Base-by-base conservation (phyloP, 2,797 vertebrate species). In the Lutjanus argentimaculatus region DNA sequence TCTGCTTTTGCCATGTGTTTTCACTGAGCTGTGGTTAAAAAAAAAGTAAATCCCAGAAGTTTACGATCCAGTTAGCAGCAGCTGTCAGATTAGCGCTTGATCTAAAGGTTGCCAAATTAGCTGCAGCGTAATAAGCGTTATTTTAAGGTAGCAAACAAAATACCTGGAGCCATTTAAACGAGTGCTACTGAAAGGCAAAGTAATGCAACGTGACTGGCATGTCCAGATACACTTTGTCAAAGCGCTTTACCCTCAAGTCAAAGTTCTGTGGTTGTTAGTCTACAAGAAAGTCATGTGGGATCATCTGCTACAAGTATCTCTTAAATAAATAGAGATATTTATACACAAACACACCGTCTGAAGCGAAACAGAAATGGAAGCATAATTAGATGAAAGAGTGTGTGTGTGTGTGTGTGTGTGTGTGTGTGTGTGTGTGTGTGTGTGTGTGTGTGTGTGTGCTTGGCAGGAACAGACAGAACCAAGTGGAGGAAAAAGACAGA, bases 1-100 rank as follows among this genome's bases (percentile, higher is more conserved):
- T 62, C 36, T 71, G 43, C 36, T 56, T 58, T 72, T 59, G 57
- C 11, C 6, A 3, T 46, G 30, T n/a, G 14, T 71, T 71, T 63
- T 59, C 56, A 7, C 66, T 56, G 56, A 66, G 63, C 22, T 55
- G 25, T 53, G 43, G 19, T 67, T 14, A 62, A 30, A 30, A 30
- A 30, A 21, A 45, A 15, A 57, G 25, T 15, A 42, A n/a, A 22
- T 25, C 25, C 17, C 5, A n/a, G 49, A 49, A 53, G 45, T 22
- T 68, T 19, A 63, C 1, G 15, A 77, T 76, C 56, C 65, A 77
- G 42, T 76, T 7, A 30, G 19, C 67, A 30, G 19, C 67, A 80
- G 66, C 80, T 88, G 82, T 85, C 83, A 80, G 83, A 88, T 89
- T 82, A 88, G 43, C 7, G 22, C 9, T 30, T 69, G 63, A 80